Percentiles rank a stretch among this genome's conserved stretches.
Conservation (phyloP, 1,140 invertebrate genomes). For the Anagrus nilaparvatae region DNA sequence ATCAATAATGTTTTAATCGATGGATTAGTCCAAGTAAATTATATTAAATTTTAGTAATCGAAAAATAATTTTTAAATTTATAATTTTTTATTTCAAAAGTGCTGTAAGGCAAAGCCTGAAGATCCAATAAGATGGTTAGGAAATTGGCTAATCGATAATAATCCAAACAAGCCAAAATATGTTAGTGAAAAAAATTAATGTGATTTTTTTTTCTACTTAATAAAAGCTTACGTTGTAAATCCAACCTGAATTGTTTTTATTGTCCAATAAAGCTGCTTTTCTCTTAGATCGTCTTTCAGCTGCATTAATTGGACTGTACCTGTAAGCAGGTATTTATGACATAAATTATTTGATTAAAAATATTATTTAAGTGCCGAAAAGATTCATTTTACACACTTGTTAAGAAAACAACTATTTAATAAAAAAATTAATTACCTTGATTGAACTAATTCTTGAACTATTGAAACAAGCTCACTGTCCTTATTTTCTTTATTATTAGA, state of each 20-base stretch:
- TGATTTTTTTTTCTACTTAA: no score
- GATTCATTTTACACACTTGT: background rate
- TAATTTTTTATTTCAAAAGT: conserved; percentile 19
- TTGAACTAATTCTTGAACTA: conserved; percentile 26
- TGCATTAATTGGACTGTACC: background rate
- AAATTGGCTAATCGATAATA: conserved; percentile 63
- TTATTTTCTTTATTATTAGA: conserved; percentile 12
- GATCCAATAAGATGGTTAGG: conserved; percentile 71
- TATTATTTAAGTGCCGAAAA: background rate
- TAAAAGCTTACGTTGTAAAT: conserved; percentile 14
- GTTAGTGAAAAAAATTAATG: conserved; percentile 3
- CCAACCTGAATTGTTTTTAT: conserved; percentile 12
- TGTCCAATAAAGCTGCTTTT: background rate
- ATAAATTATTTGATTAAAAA: conserved; percentile 1
- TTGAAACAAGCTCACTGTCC: conserved; percentile 12
- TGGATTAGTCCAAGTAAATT: conserved; percentile 52
- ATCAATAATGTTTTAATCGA: conserved; percentile 56
- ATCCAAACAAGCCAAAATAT: conserved; percentile 59
- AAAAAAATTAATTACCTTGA: conserved; percentile 22
- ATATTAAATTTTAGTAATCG: background rate
- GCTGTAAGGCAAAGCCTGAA: conserved; percentile 55
- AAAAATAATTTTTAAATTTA: background rate
- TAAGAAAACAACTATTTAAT: background rate
- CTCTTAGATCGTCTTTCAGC: background rate
- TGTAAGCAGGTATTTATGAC: background rate